phyloP scores from a whole-genome alignment of 2,113 vertebrate species.

The Brachirus orientalis region DNA sequence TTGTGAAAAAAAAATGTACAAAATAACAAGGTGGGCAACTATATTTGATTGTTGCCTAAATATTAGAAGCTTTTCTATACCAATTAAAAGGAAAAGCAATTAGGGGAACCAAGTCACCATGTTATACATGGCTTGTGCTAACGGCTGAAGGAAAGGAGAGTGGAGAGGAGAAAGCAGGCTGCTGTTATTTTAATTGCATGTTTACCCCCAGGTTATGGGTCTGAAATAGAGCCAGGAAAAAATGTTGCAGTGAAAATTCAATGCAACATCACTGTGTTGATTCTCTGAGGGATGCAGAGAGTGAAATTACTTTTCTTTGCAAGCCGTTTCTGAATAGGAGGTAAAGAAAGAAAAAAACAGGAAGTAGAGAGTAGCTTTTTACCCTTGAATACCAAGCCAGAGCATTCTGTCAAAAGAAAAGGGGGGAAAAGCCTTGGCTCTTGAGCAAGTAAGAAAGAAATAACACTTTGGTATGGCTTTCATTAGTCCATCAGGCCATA shows the following conservation, averaged over 20 bases:
- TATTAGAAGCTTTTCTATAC: constrained; percentile 61
- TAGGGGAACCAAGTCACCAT: constrained; percentile 63
- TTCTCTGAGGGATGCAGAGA: constrained; percentile 76
- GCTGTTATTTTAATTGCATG: constrained; percentile 82
- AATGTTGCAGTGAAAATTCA: constrained; percentile 74
- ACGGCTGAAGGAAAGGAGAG: constrained; percentile 65
- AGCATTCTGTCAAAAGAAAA: constrained; percentile 64
- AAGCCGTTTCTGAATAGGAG: constrained; percentile 62
- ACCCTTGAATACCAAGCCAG: constrained; percentile 66
- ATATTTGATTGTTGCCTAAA: constrained; percentile 55
- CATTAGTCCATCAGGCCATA: constrained; percentile 61
- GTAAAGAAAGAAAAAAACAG: constrained; percentile 60
- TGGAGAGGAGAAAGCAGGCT: constrained; percentile 64
- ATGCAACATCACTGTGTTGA: constrained; percentile 73
- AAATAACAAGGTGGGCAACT: constrained; percentile 37
- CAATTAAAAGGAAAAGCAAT: constrained; percentile 77
- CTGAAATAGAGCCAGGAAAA: constrained; percentile 77
- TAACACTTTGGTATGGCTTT: constrained; percentile 61
- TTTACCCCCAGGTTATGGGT: constrained; percentile 81
- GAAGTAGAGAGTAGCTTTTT: constrained; percentile 69
- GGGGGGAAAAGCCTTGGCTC: constrained; percentile 51
- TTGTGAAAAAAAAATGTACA: constrained; percentile 24
- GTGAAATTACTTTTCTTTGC: constrained; percentile 78
- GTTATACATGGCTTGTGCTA: constrained; percentile 63
- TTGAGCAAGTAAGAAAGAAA: constrained; percentile 60